Evolutionary conservation across 1,140 invertebrate species (phyloP).

Genomic region (Sarcophaga peregrina): DNA sequence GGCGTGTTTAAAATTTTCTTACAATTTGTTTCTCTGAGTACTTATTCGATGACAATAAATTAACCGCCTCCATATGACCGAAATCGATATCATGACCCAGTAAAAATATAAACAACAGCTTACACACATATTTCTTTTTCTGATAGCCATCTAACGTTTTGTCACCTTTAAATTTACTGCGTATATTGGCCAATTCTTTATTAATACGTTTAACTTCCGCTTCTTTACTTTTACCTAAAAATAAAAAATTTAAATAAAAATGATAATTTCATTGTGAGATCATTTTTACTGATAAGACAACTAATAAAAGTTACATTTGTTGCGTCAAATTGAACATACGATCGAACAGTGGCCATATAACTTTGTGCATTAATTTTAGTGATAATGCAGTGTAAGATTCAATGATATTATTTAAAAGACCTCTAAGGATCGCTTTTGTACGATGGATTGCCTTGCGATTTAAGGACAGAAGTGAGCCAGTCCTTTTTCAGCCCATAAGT

Average conservation of each 20-base stretch:
- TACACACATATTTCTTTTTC: conserved; percentile 99
- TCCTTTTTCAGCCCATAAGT: no score
- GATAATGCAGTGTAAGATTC: no score
- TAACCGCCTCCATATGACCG: conserved; percentile 99
- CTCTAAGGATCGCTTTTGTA: no score
- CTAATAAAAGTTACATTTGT: no score
- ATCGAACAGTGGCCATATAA: no score
- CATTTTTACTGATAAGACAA: no score
- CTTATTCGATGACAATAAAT: conserved; percentile 99
- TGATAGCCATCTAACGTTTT: conserved; percentile 99
- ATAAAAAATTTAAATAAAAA: not conserved
- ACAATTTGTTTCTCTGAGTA: conserved; percentile 99
- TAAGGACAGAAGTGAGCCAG: no score
- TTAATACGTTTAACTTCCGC: conserved; percentile 99
- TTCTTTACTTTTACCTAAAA: conserved; percentile 97
- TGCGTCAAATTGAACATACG: no score
- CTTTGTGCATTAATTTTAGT: no score
- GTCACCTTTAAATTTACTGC: conserved; percentile 99
- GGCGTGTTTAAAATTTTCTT: conserved; percentile 68
- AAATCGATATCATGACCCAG: conserved; percentile 99
- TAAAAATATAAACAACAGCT: conserved; percentile 98
- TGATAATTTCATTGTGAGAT: no score
- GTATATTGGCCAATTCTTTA: conserved; percentile 99
- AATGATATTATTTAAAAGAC: no score
- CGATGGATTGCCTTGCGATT: no score